phyloP scores from a whole-genome alignment of 2,113 vertebrate species.

The Corythornis madagascariensis region DNA sequence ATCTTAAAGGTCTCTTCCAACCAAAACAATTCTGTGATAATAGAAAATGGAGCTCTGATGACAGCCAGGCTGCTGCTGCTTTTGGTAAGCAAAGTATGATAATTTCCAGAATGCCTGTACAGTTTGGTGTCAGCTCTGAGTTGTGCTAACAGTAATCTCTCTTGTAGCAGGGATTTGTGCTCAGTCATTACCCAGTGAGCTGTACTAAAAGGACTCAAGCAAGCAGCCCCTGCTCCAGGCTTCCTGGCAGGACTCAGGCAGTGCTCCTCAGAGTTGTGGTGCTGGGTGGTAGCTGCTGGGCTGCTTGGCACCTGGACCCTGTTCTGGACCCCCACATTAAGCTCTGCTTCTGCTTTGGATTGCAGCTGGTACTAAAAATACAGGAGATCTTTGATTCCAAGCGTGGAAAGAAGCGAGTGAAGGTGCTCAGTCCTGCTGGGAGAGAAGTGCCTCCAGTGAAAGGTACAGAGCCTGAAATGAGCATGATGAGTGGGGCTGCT shows the following conservation, averaged over 20 bases:
- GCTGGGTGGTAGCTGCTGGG: neutral
- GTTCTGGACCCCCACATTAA: neutral
- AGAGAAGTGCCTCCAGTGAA: slow-evolving; percentile 74
- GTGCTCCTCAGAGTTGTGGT: neutral
- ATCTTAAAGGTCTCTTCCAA: too few relatives aligned
- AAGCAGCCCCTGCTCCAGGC: neutral
- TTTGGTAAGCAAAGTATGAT: neutral
- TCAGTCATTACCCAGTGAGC: neutral
- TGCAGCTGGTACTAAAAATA: slow-evolving; percentile 90
- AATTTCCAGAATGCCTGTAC: neutral
- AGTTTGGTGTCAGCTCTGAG: neutral
- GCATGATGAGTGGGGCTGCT: neutral
- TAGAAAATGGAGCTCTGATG: neutral
- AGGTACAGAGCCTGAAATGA: slow-evolving; percentile 76
- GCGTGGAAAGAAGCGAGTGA: slow-evolving; percentile 90
- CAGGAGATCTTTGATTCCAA: slow-evolving; percentile 94
- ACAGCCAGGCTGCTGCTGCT: neutral
- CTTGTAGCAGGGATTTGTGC: neutral
- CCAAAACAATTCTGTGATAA: neutral
- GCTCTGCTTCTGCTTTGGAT: slow-evolving; percentile 52
- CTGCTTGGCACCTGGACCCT: neutral
- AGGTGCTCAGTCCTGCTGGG: slow-evolving; percentile 77
- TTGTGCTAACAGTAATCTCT: neutral
- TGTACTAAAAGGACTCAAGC: neutral
- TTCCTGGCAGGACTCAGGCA: neutral